These are phyloP conservation scores for Chromis chromis DNA, from an alignment of 2,797 vertebrate genomes.

Conservation along the genomic window DNA sequence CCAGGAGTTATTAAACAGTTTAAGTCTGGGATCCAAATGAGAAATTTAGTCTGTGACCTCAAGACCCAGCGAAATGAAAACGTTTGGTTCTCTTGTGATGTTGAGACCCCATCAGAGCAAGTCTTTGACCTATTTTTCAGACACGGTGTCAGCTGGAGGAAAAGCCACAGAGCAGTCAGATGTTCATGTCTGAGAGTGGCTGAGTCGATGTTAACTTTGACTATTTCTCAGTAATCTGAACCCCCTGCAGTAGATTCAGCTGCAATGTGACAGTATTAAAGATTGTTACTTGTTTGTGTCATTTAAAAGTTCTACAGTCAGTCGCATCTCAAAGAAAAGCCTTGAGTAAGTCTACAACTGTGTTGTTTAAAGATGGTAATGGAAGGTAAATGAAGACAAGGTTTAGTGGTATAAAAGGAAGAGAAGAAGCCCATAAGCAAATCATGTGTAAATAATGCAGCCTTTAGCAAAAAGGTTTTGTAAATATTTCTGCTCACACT, in stretches of 20 bases:
- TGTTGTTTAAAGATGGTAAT: neutral
- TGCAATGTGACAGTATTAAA: neutral
- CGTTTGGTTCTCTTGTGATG: slow-evolving; percentile 42
- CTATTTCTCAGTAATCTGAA: slow-evolving; percentile 5
- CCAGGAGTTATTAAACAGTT: slow-evolving; percentile 47
- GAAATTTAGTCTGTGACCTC: slow-evolving; percentile 38
- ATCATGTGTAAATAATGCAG: neutral
- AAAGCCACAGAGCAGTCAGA: slow-evolving; percentile 18
- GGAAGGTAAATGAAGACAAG: neutral
- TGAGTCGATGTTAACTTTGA: slow-evolving; percentile 1
- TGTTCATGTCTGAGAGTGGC: slow-evolving; percentile 1
- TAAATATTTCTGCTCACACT: neutral
- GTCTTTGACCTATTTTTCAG: slow-evolving; percentile 35
- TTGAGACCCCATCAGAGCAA: slow-evolving; percentile 36
- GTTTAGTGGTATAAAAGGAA: neutral
- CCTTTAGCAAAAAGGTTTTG: neutral
- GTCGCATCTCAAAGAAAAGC: neutral
- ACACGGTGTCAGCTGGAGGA: slow-evolving; percentile 12
- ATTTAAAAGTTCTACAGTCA: no score
- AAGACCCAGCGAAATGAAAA: slow-evolving; percentile 37
- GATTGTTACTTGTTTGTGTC: neutral
- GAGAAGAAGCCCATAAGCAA: neutral
- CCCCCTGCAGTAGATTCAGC: neutral
- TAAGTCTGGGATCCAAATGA: slow-evolving; percentile 52
- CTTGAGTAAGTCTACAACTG: neutral